phyloP scores from a whole-genome alignment of 2,797 vertebrate genomes.

The Platyrinchus mystaceus region DNA sequence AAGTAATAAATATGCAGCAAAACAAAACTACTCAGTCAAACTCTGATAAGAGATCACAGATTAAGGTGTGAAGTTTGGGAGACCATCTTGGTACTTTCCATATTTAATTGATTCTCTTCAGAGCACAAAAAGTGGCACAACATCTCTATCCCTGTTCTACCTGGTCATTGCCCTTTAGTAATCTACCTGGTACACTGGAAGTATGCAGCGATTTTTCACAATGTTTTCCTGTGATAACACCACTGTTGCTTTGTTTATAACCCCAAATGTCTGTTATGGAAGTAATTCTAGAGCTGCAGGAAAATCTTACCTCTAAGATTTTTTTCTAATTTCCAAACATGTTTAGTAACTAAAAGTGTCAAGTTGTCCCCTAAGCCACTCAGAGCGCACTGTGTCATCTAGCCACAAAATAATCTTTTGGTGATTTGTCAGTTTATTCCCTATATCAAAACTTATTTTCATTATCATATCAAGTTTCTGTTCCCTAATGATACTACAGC shows the following conservation, averaged over 20 bases:
- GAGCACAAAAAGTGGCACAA: not conserved
- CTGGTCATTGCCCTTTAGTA: not conserved
- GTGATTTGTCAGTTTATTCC: not conserved
- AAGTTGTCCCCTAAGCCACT: not conserved
- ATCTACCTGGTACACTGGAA: not conserved
- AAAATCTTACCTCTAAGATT: not conserved
- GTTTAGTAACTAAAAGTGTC: not conserved
- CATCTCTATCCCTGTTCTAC: not conserved
- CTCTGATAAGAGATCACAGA: not conserved
- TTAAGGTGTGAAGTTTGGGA: not conserved
- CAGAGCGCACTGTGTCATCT: not conserved
- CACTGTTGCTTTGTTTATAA: not conserved
- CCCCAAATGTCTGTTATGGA: not conserved
- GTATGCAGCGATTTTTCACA: not conserved
- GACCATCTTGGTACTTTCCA: not conserved
- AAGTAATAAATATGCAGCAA: not conserved
- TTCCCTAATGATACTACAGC: not conserved
- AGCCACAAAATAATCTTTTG: not conserved
- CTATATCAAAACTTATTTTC: slow-evolving; percentile 11
- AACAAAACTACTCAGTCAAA: not conserved
- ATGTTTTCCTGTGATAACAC: not conserved
- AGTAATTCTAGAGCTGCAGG: not conserved
- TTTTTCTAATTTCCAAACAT: not conserved
- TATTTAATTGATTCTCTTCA: not conserved
- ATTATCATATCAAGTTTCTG: not conserved